Base-by-base conservation (phyloP, 1,140 invertebrate genomes). In the Sinonovacula constricta region DNA sequence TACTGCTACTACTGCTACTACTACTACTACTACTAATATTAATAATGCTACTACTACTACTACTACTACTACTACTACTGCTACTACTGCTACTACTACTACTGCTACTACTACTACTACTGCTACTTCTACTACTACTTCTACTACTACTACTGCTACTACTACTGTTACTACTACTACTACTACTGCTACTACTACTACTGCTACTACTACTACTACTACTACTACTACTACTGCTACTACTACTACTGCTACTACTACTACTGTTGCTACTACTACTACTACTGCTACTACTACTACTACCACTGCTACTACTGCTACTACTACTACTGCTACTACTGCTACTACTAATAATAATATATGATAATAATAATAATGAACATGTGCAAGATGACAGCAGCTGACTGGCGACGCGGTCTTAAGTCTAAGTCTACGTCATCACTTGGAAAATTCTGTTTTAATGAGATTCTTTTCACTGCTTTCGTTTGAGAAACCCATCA, bases 191-290 rank as follows among this genome's bases (percentile, higher is more conserved):
- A 28, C 56, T 3, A 59, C n/a, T n/a, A n/a, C n/a, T n/a, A n/a
- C n/a, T n/a, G n/a, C n/a, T n/a, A 49, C 45, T 49, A 49, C 45
- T 49, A 49, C 45, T 49, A 49, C 45, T 49, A 49, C n/a, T 49
- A 49, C 45, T 49, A n/a, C 45, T 49, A 49, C 45, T 10, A 49
- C 45, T 49, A 49, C 45, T 10, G n/a, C 45, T 49, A 12, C 45
- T 49, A 49, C 45, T 49, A 12, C 10, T n/a, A 49, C 45, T 49
- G n/a, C 45, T 49, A 12, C 45, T 12, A 49, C n/a, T 49, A 49
- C 45, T 12, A 49, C 45, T 49, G n/a, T n/a, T 49, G n/a, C 45
- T 49, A 12, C 45, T 49, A 12, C 45, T n/a, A n/a, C n/a, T n/a
- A n/a, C n/a, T n/a, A n/a, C n/a, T n/a, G n/a, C n/a, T n/a, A n/a